Evolutionary conservation across 2,888 invertebrate species (phyloP).

Genomic region (Polyommatus icarus): DNA sequence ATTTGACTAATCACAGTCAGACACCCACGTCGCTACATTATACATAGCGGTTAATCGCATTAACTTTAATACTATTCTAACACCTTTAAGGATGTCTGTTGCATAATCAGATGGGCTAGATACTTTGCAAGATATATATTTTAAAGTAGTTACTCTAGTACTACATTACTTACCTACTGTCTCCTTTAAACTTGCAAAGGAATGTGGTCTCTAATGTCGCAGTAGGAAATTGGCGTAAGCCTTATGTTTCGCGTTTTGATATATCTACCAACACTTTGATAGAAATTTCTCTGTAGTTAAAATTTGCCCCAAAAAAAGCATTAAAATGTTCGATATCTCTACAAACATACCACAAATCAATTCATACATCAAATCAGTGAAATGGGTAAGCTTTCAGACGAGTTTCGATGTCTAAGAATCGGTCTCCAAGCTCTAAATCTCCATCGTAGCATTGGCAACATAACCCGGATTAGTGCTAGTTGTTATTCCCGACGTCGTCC

Average conservation of each 20-base stretch:
- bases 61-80: conserved; percentile 35
- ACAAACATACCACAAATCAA: too few relatives aligned
- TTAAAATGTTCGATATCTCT: too few relatives aligned
- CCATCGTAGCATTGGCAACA: conserved; percentile 31
- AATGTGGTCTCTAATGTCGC: not conserved
- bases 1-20: conserved; percentile 55
- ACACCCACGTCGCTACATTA: conserved; percentile 65
- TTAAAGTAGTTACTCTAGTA: not conserved
- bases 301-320: too few relatives aligned
- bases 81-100: not conserved
- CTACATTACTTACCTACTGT: not conserved
- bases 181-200: not conserved
- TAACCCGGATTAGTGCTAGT: conserved; percentile 52
- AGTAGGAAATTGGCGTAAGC: too few relatives aligned
- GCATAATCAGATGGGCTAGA: not conserved
- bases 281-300: not conserved
- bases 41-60: conserved; percentile 55
- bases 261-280: not conserved
- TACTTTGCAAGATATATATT: not conserved
- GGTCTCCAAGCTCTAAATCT: not conserved
- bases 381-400: too few relatives aligned
- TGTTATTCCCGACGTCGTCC: conserved; percentile 68
- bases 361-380: too few relatives aligned
- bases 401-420: not conserved
- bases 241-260: not conserved